Evolutionary conservation across 2,113 vertebrate genomes (phyloP), one percentile per base, ranked within the genome.

Genomic region (Datnioides undecimradiatus): DNA sequence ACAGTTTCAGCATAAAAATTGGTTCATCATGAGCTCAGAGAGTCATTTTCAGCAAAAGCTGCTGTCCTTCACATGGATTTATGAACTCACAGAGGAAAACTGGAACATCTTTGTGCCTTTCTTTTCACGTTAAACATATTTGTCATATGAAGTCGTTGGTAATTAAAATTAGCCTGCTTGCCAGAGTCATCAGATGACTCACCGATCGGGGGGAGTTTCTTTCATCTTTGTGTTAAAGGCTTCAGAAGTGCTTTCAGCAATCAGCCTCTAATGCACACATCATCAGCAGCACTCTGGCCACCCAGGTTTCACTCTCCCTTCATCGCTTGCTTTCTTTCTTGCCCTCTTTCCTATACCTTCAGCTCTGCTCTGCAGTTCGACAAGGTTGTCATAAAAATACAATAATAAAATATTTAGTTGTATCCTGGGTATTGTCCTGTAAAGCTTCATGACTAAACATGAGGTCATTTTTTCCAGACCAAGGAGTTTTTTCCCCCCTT

Each of bases 381-480:
- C 75, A 81, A 73, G 81, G 41, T 76, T 77, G 33, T 88, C 86
- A 87, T 89, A 83, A 84, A 92, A 89, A 72, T 73, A 65, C 57
- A 60, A 82, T 79, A 77, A 70, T 90, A 79, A 89, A 88, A 87
- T 76, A 88, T 90, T 90, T 76, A 90, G 59, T 57, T 69, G 84
- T 46, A 57, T 88, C 89, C 62, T 72, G 85, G 77, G 90, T 85
- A 87, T 91, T 87, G 80, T 91, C 76, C 73, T 87, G 72, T 63
- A 67, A 60, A 80, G 79, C 67, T 76, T 76, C 69, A 70, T 59
- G 77, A 86, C 87, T 84, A 78, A 88, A 87, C 60, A 82, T 90
- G 86, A 91, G 82, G 76, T 91, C 65, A 90, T 72, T 90, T 88
- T 88, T 92, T 89, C 91, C 89, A 91, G 65, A 76, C 57, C 49